Conservation (phyloP, 2,888 invertebrate genomes). For the Thymelicus sylvestris region DNA sequence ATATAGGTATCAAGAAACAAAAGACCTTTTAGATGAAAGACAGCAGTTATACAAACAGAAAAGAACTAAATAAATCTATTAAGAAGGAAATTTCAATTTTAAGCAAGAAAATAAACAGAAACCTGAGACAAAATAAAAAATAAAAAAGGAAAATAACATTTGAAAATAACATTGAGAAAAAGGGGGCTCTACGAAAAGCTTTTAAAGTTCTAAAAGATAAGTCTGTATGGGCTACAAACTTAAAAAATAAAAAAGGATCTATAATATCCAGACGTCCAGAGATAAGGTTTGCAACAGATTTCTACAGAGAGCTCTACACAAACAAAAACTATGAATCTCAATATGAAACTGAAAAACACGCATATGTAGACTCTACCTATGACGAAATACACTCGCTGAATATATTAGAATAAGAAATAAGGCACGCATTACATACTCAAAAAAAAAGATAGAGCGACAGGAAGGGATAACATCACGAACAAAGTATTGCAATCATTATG, state of each 20-base stretch:
- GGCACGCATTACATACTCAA: neutral
- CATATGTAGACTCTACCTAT: neutral
- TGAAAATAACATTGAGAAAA: neutral
- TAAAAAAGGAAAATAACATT: neutral
- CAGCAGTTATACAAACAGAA: too few relatives aligned
- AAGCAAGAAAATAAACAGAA: neutral
- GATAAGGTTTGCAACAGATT: neutral
- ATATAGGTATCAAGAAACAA: too few relatives aligned
- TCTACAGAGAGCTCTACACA: neutral
- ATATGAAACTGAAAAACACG: neutral
- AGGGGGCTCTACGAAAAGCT: conserved; percentile 3
- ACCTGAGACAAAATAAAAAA: neutral
- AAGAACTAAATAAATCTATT: too few relatives aligned
- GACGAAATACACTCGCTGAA: neutral
- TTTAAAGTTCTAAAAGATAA: neutral
- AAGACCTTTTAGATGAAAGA: too few relatives aligned
- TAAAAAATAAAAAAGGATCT: neutral
- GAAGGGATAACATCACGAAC: conserved; percentile 11
- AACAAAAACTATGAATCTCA: neutral
- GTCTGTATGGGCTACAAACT: neutral
- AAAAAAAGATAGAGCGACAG: conserved; percentile 16
- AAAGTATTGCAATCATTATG: too few relatives aligned
- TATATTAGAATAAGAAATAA: neutral
- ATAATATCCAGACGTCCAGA: neutral
- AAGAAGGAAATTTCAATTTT: neutral